Percentiles rank a stretch among this genome's conserved stretches.
These are phyloP conservation scores for Alethe castanea DNA, from an alignment of 2,113 vertebrate species.

Conservation along the genomic window DNA sequence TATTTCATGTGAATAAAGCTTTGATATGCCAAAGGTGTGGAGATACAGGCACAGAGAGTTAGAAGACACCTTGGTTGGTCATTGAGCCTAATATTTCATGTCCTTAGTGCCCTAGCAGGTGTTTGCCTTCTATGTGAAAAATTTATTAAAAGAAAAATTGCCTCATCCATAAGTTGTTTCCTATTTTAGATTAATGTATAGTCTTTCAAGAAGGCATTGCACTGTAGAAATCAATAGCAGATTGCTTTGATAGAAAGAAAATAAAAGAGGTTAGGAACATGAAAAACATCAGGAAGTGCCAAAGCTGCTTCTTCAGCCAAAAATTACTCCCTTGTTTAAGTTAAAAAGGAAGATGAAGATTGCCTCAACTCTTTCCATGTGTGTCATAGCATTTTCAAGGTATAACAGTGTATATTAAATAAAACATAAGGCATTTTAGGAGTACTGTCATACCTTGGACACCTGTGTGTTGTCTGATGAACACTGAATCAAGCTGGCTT, in stretches of 20 bases:
- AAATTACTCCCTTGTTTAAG: background rate
- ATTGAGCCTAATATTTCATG: background rate
- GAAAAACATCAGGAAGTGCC: background rate
- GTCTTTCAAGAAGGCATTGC: background rate
- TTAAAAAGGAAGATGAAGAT: background rate
- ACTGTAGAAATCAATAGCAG: background rate
- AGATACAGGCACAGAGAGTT: background rate
- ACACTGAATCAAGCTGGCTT: background rate
- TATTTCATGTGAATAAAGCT: background rate
- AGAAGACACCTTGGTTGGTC: background rate
- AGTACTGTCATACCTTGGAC: background rate
- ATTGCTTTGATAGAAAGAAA: background rate
- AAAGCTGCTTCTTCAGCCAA: background rate
- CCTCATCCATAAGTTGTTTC: background rate
- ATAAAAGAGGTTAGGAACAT: background rate
- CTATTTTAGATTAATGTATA: background rate
- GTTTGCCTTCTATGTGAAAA: background rate
- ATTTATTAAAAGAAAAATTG: background rate
- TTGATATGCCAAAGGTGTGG: background rate
- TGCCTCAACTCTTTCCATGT: background rate
- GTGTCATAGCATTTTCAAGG: background rate
- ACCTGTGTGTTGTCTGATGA: background rate
- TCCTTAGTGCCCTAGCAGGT: background rate
- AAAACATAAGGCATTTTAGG: background rate
- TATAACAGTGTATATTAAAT: background rate